Evolutionary conservation across 2,797 vertebrate species (phyloP).

Genomic region (Cuniculus paca): DNA sequence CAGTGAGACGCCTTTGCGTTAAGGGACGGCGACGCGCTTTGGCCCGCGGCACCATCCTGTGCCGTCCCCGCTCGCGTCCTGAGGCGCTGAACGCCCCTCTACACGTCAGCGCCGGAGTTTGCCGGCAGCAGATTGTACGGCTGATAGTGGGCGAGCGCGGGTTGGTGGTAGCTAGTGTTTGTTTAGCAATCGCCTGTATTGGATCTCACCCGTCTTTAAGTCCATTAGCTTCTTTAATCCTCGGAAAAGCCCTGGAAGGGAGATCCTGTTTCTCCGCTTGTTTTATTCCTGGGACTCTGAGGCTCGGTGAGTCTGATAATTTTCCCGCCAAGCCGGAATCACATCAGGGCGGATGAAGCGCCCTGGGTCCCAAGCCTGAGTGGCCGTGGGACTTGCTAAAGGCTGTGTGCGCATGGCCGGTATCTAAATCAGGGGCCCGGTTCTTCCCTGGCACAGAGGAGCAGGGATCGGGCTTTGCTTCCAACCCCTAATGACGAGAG

Average conservation of each 20-base stretch:
- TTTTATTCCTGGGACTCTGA: background rate
- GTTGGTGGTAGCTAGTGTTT: background rate
- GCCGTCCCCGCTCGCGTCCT: no score
- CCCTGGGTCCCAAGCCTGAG: no score
- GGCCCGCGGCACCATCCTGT: fast-evolving
- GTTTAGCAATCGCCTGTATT: background rate
- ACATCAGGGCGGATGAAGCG: background rate
- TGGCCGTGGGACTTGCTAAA: fast-evolving
- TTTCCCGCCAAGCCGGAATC: fast-evolving
- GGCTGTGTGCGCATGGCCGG: background rate
- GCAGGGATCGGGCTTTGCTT: background rate
- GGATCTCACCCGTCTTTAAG: background rate
- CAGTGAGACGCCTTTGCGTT: background rate
- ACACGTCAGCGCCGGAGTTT: background rate
- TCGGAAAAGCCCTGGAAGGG: background rate
- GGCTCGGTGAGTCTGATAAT: background rate
- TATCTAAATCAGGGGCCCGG: background rate
- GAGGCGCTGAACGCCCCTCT: no score
- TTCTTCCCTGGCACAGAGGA: background rate
- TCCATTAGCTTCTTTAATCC: background rate
- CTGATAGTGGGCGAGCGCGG: no score
- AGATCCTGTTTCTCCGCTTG: background rate
- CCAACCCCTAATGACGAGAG: background rate
- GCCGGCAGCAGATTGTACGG: background rate
- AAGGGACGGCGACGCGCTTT: background rate